These are phyloP conservation scores for Campylomormyrus tamandua DNA, from an alignment of 2,113 vertebrate genomes.

Conservation along the genomic window DNA sequence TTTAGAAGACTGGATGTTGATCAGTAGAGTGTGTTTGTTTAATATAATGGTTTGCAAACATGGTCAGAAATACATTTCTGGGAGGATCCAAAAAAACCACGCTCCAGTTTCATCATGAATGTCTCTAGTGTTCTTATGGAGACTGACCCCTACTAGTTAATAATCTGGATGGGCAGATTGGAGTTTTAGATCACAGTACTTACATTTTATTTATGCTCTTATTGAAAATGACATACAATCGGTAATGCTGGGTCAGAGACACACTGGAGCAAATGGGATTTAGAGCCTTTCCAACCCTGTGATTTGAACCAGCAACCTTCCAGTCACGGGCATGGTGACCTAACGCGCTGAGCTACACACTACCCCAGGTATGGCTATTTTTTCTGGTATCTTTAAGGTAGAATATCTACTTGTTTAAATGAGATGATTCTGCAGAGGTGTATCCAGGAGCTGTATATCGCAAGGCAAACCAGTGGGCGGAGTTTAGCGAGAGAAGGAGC, in stretches of 20 bases:
- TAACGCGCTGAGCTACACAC: not conserved
- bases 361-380: not conserved
- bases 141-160: not conserved
- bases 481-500: not conserved
- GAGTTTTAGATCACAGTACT: not conserved
- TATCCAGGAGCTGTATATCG: not conserved
- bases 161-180: not conserved
- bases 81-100: not conserved
- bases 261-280: not conserved
- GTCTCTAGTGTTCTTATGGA: not conserved
- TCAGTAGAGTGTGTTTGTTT: not conserved
- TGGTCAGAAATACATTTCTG: not conserved
- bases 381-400: not conserved
- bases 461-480: not conserved
- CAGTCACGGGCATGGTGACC: not conserved
- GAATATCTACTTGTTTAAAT: not conserved
- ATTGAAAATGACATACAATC: not conserved
- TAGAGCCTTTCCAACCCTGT: not conserved
- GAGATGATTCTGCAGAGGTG: not conserved
- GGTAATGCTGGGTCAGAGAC: not conserved
- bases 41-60: not conserved
- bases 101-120: not conserved
- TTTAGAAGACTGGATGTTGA: not conserved
- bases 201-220: not conserved
- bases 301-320: not conserved